Percentiles rank a stretch among this genome's conserved stretches.
phyloP scores from a whole-genome alignment of 2,113 vertebrate genomes.

The Carassius gibelio region DNA sequence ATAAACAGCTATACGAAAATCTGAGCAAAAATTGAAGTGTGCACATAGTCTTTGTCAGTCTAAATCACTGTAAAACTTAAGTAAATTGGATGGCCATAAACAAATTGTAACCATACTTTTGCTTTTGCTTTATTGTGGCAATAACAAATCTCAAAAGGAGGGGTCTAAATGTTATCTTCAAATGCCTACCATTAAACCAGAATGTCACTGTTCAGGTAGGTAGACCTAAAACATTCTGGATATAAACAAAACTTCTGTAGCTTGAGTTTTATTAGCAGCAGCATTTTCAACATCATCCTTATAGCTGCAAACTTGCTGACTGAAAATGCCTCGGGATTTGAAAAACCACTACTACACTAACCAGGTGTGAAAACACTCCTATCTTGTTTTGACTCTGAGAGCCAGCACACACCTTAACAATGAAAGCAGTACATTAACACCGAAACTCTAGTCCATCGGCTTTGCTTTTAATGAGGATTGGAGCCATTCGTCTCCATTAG shows the following conservation, averaged over 20 bases:
- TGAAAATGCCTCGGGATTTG: not conserved
- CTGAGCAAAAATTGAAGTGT: no score
- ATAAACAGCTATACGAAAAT: no score
- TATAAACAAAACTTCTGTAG: not conserved
- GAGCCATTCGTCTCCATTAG: constrained; percentile 79
- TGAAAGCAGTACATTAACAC: constrained; percentile 80
- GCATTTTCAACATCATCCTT: not conserved
- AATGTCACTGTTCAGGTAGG: not conserved
- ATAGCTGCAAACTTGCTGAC: not conserved
- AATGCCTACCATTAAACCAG: not conserved
- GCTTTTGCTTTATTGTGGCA: no score
- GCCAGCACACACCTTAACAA: constrained; percentile 75
- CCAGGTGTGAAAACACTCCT: constrained; percentile 10
- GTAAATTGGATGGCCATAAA: not conserved
- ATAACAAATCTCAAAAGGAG: no score
- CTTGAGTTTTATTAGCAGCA: not conserved
- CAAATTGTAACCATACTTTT: no score
- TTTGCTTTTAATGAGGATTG: constrained; percentile 79
- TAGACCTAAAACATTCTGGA: not conserved
- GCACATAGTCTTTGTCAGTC: no score
- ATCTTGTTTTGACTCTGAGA: constrained; percentile 62
- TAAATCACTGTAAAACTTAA: not conserved
- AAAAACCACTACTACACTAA: constrained; percentile 1
- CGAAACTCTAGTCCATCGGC: constrained; percentile 81
- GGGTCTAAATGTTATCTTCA: not conserved